phyloP scores from a whole-genome alignment of 2,797 vertebrate genomes.

The Mus minutoides region DNA sequence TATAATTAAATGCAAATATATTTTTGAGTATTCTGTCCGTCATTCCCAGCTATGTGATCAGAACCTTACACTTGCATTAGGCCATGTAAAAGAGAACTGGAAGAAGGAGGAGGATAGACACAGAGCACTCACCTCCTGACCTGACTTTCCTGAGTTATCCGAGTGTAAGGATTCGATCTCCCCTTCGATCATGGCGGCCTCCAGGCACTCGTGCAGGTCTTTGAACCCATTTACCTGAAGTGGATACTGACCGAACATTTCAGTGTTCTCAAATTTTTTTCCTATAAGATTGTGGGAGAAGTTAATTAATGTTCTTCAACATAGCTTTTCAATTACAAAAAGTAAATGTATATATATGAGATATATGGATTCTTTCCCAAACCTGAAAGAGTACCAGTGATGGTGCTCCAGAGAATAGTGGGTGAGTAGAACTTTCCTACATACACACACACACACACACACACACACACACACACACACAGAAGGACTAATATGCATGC shows the following conservation, averaged over 20 bases:
- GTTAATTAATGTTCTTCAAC: conserved; percentile 13
- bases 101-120: background rate
- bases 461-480: too few species aligned
- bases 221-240: conserved; percentile 99
- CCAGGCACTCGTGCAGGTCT: conserved; percentile 99
- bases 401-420: background rate
- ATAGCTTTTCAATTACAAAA: conserved; percentile 17
- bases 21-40: conserved; percentile 76
- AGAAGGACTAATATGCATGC: too few species aligned
- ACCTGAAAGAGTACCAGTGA: background rate
- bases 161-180: conserved; percentile 99
- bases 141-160: conserved; percentile 96
- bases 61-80: conserved; percentile 7
- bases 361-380: background rate
- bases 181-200: conserved; percentile 99
- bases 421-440: background rate
- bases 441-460: background rate
- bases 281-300: conserved; percentile 86
- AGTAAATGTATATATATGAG: background rate
- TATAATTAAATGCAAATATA: conserved; percentile 49
- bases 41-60: conserved; percentile 77
- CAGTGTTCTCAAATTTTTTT: conserved; percentile 99
- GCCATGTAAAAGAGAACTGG: background rate
- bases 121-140: conserved; percentile 94
- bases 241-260: conserved; percentile 99